phyloP scores from a whole-genome alignment of 2,797 vertebrate species.

The Dromococcyx pavoninus region DNA sequence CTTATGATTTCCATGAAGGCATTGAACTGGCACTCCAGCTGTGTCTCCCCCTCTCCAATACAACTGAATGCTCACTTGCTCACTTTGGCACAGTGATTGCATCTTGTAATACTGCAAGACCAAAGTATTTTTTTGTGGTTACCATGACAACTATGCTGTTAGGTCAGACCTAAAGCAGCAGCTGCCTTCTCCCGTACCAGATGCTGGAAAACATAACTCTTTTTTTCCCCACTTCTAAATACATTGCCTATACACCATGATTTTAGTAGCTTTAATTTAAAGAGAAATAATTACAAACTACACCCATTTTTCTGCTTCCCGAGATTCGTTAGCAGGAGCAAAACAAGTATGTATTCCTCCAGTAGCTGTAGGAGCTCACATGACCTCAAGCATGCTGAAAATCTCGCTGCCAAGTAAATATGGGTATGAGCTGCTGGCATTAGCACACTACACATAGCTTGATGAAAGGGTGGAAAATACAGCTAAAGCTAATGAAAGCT shows the following conservation, averaged over 20 bases:
- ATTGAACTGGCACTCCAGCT: background rate
- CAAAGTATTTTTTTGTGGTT: background rate
- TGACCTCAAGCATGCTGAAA: background rate
- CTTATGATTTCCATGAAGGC: background rate
- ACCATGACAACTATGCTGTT: background rate
- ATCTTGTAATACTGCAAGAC: fast-evolving
- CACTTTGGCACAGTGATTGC: background rate
- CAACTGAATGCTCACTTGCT: fast-evolving
- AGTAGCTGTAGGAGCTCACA: background rate
- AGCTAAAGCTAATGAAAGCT: background rate
- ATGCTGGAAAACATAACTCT: background rate
- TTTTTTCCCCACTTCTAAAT: background rate
- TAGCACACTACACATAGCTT: background rate
- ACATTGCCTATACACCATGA: fast-evolving
- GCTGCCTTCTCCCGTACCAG: background rate
- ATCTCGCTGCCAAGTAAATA: background rate
- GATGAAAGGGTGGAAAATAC: background rate
- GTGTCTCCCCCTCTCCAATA: background rate
- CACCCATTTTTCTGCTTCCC: background rate
- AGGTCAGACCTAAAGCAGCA: background rate
- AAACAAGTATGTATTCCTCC: background rate
- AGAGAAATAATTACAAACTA: background rate
- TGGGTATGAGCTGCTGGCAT: background rate
- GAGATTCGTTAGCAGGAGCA: background rate
- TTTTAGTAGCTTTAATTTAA: background rate